Evolutionary conservation across 2,888 invertebrate genomes (phyloP), one percentile per base, ranked within the genome.

Genomic region (Andricus quercusramuli): DNA sequence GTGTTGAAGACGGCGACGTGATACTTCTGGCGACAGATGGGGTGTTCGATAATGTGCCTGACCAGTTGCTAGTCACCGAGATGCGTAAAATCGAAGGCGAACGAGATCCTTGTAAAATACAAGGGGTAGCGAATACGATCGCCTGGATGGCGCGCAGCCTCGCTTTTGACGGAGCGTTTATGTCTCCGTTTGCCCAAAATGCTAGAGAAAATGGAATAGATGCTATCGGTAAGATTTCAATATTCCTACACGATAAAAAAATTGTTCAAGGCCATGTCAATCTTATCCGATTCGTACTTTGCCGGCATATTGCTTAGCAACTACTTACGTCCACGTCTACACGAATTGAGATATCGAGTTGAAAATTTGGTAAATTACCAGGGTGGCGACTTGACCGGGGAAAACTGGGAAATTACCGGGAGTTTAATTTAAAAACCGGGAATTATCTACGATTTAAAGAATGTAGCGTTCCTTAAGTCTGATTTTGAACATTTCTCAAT

Each of bases 11-110:
- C 90, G 98, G 99, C 77, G 99, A 99, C 93, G 97, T 98, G 78
- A 97, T 99, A 90, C 94, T 99, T 62, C 95, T 99, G 79, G 99
- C 99, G 37, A 99, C 99, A 1, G 99, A 99, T 93, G 99, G 99
- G 78, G 97, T 99, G 79, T 99, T 99, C 94, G 99, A 99, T 94
- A 99, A 99, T 94, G 96, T 99, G 89, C 98, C 98, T 82, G 98
- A 98, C 90, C 96, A 96, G 86, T 95, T 98, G 92, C 95, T 99
- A 89, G 94, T 99, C 87, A 96, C 96, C 77, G 97, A 98, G 93
- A 95, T 99, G 93, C 94, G 95, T 86, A 95, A 96, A 93, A 93
- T 95, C 79, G 95, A 96, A 90, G 96, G 96, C 13, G 96, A 95
- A 88, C 93, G 94, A 62, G 97, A 97, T 93, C 95, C 97, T 67